Evolutionary conservation across 2,113 vertebrate genomes (phyloP).

Genomic region (Holacanthus passer): DNA sequence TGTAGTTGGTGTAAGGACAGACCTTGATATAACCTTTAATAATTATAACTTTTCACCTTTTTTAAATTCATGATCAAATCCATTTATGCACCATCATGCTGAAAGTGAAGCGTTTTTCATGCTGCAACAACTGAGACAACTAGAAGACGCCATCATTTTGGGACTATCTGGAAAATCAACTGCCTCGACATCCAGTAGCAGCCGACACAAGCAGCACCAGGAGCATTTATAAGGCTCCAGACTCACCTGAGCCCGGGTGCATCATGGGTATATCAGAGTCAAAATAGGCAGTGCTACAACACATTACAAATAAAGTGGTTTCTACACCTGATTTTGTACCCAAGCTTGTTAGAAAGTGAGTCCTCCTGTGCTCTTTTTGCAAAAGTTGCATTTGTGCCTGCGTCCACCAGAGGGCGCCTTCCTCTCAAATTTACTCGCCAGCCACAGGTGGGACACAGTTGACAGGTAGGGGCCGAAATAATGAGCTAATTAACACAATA

Average conservation of each 20-base stretch:
- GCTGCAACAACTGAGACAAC: background rate
- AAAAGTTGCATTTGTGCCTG: background rate
- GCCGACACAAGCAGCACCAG: background rate
- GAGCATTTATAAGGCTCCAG: background rate
- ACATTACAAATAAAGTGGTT: background rate
- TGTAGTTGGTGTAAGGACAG: background rate
- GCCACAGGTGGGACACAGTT: background rate
- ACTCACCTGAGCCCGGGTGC: background rate
- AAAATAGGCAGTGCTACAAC: background rate
- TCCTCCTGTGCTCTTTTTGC: background rate
- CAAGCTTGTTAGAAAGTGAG: background rate
- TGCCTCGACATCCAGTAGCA: background rate
- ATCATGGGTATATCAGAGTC: background rate
- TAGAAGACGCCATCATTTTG: background rate
- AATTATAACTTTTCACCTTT: too few relatives aligned
- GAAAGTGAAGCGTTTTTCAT: too few relatives aligned
- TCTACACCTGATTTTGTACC: background rate
- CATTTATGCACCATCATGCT: background rate
- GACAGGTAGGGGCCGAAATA: background rate
- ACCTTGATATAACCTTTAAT: background rate
- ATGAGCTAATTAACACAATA: background rate
- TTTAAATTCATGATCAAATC: background rate
- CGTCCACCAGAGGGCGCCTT: conserved; percentile 58
- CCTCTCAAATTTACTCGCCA: background rate
- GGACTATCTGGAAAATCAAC: background rate